Conservation (phyloP, 1,140 invertebrate genomes). For the Drosophila mauritiana region DNA sequence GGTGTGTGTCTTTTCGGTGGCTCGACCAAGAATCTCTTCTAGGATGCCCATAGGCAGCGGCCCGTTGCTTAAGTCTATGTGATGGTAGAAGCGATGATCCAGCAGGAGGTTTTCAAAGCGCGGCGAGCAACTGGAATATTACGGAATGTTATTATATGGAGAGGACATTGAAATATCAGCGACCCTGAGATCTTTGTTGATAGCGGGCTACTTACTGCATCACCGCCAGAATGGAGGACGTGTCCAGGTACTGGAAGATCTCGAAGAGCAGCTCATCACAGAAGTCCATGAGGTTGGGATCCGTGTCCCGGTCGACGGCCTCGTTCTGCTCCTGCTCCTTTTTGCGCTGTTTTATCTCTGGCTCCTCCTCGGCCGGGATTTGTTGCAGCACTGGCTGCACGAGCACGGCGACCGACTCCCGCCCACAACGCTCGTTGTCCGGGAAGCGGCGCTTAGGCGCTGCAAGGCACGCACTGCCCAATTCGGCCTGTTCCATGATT, state of each 20-base stretch:
- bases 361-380: constrained; percentile 15
- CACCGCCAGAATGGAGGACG: constrained; percentile 85
- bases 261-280: constrained; percentile 86
- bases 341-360: constrained; percentile 61
- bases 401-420: constrained; percentile 11
- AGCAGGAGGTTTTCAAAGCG: constrained; percentile 84
- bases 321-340: constrained; percentile 14
- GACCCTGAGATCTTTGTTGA: not conserved
- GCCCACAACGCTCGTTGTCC: constrained; percentile 28
- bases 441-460: constrained; percentile 69
- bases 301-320: constrained; percentile 1
- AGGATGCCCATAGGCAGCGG: constrained; percentile 84
- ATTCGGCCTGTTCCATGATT: constrained; percentile 59
- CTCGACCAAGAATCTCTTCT: constrained; percentile 84
- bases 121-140: constrained; percentile 84
- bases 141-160: not conserved
- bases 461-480: constrained; percentile 51
- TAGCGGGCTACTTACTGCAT: constrained; percentile 83
- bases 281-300: constrained; percentile 63
- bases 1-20: constrained; percentile 84
- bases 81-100: constrained; percentile 86
- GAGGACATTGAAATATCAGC: too few species aligned
- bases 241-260: constrained; percentile 85
- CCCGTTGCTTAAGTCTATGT: constrained; percentile 85
- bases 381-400: constrained; percentile 1